Base-by-base conservation (phyloP, 2,113 vertebrate species). In the Aramus guarauna region DNA sequence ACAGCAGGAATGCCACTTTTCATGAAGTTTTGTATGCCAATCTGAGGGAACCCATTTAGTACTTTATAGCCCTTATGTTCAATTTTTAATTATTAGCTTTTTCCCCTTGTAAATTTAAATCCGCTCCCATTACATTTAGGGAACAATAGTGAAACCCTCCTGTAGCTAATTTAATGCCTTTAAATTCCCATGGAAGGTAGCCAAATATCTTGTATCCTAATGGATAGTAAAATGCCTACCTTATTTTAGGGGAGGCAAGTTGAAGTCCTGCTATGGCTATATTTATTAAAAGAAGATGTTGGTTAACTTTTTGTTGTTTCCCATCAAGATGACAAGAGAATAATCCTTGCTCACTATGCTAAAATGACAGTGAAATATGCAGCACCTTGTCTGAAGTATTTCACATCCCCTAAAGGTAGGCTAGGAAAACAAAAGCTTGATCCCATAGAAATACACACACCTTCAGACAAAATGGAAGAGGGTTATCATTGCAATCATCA, bases 51-150 rank as follows among this genome's bases (percentile, higher is more conserved):
- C 34, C 37, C 17, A 82, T 94, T 95, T 94, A 89, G 34, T 94
- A 82, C 56, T 92, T 96, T 96, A 97, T 72, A 87, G 88, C 48
- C 78, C 88, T 95, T 92, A 78, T 90, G 92, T 85, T 95, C 91
- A 58, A 82, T 91, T 97, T 96, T 96, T 94, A 96, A 95, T 92
- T 92, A 95, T 96, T 92, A 80, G 43, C 74, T 91, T 93, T 95
- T 95, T 59, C 62, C 77, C 41, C 88, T 97, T 89, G 82, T 92
- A 94, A 95, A 97, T 96, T 97, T 92, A 78, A 75, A 95, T 73
- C 53, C 0, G 0, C n/a, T 94, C 45, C 90, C 41, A 55, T 87
- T 90, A 69, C 80, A 67, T 77, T 83, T 45, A 68, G 52, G 24
- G 32, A 96, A 91, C 56, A 94, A 92, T 62, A 64, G 68, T 64